Base-by-base conservation (phyloP, 1,140 invertebrate species). In the Brachionus asplanchnoidis region DNA sequence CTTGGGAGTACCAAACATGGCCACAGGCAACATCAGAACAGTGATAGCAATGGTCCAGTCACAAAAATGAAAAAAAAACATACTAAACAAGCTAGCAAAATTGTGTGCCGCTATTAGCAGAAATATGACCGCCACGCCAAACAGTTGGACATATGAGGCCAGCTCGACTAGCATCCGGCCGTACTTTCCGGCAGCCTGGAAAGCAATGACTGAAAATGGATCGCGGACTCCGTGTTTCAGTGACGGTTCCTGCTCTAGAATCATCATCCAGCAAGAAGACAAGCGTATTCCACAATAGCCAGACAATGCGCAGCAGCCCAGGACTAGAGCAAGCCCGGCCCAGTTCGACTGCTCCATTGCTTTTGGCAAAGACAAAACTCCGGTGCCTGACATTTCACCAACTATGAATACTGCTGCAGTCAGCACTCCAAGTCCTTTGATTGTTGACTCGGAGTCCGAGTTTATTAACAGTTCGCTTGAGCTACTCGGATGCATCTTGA, bases 321-420 rank as follows among this genome's bases (percentile, higher is more conserved):
- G 85, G 12, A 93, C 88, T 3, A 93, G 73, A 0, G 92, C 88
- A 0, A 93, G 86, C 0, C 93, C 93, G 23, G 92, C 90, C 92
- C 92, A 93, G 75, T 93, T 93, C 86, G 92, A 91, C 87, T 92
- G 91, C 40, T 92, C 91, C 5, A 94, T 88, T 0, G 93, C 93
- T 84, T 89, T 88, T 0, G 94, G 93, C 17, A 94, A 88, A 8
- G 93, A 93, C 56, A 94, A 88, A 7, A 94, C 92, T 4, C 94
- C 94, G 86, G 93, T 93, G 17, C 94, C 93, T 1, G 93, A 93
- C 91, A 94, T 93, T 88, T 94, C 93, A 0, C 93, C 93, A 6
- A 92, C 92, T 23, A 94, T 91, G 86, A 94, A 93, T 44, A 94
- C 88, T 0, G 92, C 91, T 0, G 93, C 92, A 80, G 92, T 88